These are phyloP conservation scores for Noctuana brunneofusca DNA, from an alignment of 2,888 invertebrate species.

Conservation along the genomic window DNA sequence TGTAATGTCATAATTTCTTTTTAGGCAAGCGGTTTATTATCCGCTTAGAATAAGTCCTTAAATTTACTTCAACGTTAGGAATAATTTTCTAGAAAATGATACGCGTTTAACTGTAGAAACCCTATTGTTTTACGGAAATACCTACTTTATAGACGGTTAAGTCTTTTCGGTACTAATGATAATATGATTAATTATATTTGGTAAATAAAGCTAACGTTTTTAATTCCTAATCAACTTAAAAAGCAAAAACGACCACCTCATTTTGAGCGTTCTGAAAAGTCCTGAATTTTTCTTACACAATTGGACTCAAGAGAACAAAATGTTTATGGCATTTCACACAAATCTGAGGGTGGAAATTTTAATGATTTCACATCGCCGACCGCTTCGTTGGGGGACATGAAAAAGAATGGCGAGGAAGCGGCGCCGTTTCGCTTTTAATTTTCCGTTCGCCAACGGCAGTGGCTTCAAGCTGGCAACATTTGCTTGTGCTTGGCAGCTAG, in stretches of 20 bases:
- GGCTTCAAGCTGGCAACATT: slow-evolving; percentile 40
- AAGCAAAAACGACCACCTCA: not conserved
- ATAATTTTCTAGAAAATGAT: not conserved
- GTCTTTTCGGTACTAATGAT: no score
- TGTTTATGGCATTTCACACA: slow-evolving; percentile 60
- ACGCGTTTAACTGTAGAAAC: not conserved
- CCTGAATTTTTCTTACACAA: not conserved
- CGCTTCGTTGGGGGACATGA: slow-evolving; percentile 59
- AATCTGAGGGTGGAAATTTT: slow-evolving; percentile 69
- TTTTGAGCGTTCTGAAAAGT: not conserved
- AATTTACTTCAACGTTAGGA: not conserved
- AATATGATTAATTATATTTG: no score
- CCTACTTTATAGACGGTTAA: no score
- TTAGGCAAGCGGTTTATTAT: slow-evolving; percentile 24
- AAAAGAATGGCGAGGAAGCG: slow-evolving; percentile 75
- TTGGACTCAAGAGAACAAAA: slow-evolving; percentile 3
- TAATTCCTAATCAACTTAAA: no score
- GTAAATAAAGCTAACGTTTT: no score
- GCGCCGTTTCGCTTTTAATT: slow-evolving; percentile 75
- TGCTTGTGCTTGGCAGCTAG: slow-evolving; percentile 11
- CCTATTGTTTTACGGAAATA: no score
- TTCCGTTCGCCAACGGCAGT: slow-evolving; percentile 69
- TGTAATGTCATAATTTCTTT: slow-evolving; percentile 53
- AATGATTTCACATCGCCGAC: slow-evolving; percentile 69
- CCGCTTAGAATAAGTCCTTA: slow-evolving; percentile 1